Base-by-base conservation (phyloP, 2,113 vertebrate genomes). In the Willisornis vidua region DNA sequence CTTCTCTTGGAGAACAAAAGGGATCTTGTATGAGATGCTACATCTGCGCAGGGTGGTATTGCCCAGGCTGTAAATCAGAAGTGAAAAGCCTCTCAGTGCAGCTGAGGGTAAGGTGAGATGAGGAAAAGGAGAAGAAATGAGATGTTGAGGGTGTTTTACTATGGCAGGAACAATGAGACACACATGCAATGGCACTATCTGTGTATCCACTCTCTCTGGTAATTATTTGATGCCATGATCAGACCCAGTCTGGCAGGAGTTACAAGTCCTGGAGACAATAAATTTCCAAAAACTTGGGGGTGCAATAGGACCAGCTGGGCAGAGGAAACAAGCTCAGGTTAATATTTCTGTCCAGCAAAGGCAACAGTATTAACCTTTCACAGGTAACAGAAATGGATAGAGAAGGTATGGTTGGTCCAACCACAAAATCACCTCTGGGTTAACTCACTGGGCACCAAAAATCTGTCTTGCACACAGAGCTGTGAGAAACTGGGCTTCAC, bases 261-360 rank as follows among this genome's bases (percentile, higher is more conserved):
- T 24, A 23, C 14, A 77, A 48, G 7, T 29, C 24, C n/a, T 48
- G 24, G 5, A 55, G n/a, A 48, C 29, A 48, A 62, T 12, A 41
- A 55, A 71, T 63, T 55, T 55, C n/a, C 41, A 29, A 17, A 35
- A 54, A 9, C 10, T 26, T 63, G 19, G 7, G 24, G 72, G 16
- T 1, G 2, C 22, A 72, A 10, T 0, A 0, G 24, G 29, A 87
- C 24, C n/a, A 55, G 20, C 0, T n/a, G 23, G 7, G 19, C n/a
- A n/a, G 14, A 62, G 39, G 48, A 71, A 71, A 63, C 16, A 79
- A 79, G 12, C 41, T 79, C n/a, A 63, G 11, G 13, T 71, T 41
- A n/a, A 17, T n/a, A 14, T 12, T 49, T 72, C 25, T 65, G n/a
- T 57, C 58, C 49, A 63, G n/a, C 20, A 71, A 71, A 55, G 39